These are phyloP conservation scores for Hydroisotoma schaefferi DNA, from an alignment of 2,888 invertebrate genomes.

Conservation along the genomic window DNA sequence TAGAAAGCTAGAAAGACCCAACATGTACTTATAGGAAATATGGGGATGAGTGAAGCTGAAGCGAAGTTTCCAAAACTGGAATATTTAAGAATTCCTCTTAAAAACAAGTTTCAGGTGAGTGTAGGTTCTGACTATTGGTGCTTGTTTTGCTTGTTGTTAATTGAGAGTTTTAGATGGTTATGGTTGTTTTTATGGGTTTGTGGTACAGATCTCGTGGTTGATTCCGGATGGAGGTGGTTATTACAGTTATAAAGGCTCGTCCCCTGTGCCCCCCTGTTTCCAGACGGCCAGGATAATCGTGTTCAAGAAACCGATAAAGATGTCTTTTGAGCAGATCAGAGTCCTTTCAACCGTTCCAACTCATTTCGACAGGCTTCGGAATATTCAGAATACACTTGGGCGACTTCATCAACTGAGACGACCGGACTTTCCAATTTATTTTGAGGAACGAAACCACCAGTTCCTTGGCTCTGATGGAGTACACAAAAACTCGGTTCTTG, in stretches of 20 bases:
- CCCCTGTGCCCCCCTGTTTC: constrained; percentile 21
- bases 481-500: constrained; percentile 8
- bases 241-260: constrained; percentile 18
- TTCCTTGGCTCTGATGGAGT: constrained; percentile 19
- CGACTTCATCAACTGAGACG: neutral
- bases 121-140: too few species aligned
- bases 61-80: too few species aligned
- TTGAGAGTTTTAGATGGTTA: neutral
- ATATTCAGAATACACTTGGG: constrained; percentile 8
- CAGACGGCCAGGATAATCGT: constrained; percentile 14
- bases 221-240: constrained; percentile 18
- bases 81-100: too few species aligned
- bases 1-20: too few species aligned
- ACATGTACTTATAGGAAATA: too few species aligned
- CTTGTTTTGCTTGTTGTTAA: neutral
- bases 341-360: constrained; percentile 10
- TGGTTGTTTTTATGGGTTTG: neutral
- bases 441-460: constrained; percentile 19
- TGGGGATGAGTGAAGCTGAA: too few species aligned
- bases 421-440: neutral
- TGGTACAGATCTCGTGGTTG: constrained; percentile 20
- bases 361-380: neutral
- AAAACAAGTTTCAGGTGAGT: too few species aligned
- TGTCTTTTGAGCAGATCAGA: constrained; percentile 13
- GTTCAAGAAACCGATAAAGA: constrained; percentile 16